Evolutionary conservation across 1,140 invertebrate species (phyloP).

Genomic region (Scaptomyza montana): DNA sequence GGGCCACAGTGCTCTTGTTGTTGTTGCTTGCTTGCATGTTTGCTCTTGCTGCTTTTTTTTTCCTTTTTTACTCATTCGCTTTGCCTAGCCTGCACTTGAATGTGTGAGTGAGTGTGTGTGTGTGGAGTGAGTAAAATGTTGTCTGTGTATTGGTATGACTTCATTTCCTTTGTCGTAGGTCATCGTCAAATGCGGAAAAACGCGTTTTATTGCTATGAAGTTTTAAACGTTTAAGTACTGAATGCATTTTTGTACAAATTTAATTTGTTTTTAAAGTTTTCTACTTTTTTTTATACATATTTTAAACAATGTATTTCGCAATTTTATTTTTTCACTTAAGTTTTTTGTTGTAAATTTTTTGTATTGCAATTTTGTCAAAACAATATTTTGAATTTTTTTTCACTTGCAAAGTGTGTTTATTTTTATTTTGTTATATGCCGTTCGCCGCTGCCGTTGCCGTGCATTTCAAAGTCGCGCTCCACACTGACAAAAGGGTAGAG

Average conservation of each 20-base stretch:
- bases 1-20: conserved; percentile 10
- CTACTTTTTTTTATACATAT: not conserved
- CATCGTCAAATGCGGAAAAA: conserved; percentile 76
- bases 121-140: conserved; percentile 12
- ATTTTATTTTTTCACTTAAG: conserved; percentile 10
- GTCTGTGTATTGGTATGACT: conserved; percentile 74
- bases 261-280: conserved; percentile 3
- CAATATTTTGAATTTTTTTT: conserved; percentile 19
- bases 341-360: conserved; percentile 17
- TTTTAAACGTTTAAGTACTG: conserved; percentile 31
- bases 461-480: conserved; percentile 80
- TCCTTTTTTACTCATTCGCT: conserved; percentile 54
- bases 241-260: not conserved
- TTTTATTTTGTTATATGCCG: conserved; percentile 33
- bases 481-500: conserved; percentile 82
- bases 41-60: conserved; percentile 27
- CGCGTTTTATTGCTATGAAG: conserved; percentile 55
- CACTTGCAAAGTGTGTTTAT: conserved; percentile 19
- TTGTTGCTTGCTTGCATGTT: conserved; percentile 11
- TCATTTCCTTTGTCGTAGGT: conserved; percentile 84
- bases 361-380: not conserved
- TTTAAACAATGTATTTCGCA: not conserved
- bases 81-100: conserved; percentile 37
- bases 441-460: conserved; percentile 52
- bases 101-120: conserved; percentile 19